Conservation (phyloP, 1,140 invertebrate species). For the Ceratina australensis region DNA sequence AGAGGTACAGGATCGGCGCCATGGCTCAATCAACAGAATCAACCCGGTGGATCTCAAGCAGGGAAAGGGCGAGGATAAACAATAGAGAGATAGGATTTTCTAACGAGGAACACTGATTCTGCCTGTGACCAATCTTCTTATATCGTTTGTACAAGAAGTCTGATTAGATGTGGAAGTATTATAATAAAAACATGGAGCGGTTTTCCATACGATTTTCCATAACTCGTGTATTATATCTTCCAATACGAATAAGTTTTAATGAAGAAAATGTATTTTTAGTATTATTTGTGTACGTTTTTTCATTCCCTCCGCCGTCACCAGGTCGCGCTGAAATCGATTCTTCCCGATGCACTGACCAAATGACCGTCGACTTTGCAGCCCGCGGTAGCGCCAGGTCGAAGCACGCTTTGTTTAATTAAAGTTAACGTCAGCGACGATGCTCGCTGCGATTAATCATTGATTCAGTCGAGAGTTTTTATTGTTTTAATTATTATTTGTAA, state of each 20-base stretch:
- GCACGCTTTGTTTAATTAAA: neutral
- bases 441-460: slow-evolving; percentile 8
- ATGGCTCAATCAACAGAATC: slow-evolving; percentile 78
- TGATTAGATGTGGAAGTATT: neutral
- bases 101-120: neutral
- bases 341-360: neutral
- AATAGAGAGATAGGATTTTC: neutral
- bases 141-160: slow-evolving; percentile 5
- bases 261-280: neutral
- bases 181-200: slow-evolving; percentile 12
- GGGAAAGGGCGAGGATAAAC: slow-evolving; percentile 76
- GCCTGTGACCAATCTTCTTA: slow-evolving; percentile 16
- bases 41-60: slow-evolving; percentile 72
- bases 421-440: neutral
- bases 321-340: neutral
- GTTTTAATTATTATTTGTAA: too few species aligned
- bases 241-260: neutral
- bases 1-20: slow-evolving; percentile 77
- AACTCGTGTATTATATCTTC: neutral
- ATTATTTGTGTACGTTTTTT: neutral
- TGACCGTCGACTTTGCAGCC: slow-evolving; percentile 11
- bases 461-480: neutral
- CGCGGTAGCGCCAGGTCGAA: neutral
- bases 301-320: neutral
- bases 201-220: neutral